Conservation (phyloP, 2,113 vertebrate species). For the western clawed frog (Xenopus tropicalis) region DNA sequence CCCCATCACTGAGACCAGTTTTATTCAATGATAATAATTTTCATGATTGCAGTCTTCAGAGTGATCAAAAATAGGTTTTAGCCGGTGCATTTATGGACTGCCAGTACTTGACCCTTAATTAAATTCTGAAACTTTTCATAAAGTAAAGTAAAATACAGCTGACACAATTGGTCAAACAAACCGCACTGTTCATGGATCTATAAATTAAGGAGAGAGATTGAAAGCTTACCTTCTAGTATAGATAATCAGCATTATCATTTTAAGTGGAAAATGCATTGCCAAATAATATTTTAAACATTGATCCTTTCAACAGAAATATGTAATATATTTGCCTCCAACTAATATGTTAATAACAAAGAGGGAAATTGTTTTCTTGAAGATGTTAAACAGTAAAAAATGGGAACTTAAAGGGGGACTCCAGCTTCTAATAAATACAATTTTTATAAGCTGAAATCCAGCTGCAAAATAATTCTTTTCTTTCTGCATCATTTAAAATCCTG, state of each 20-base stretch:
- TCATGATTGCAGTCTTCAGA: constrained; percentile 88
- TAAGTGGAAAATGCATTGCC: constrained; percentile 46
- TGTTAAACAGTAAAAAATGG: too few relatives aligned
- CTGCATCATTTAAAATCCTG: too few relatives aligned
- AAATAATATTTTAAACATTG: constrained; percentile 21
- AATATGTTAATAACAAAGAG: not conserved
- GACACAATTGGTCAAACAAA: constrained; percentile 74
- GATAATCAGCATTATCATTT: constrained; percentile 58
- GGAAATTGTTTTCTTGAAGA: too few relatives aligned
- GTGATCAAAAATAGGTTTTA: constrained; percentile 77
- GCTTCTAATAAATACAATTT: too few relatives aligned
- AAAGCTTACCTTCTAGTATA: constrained; percentile 65
- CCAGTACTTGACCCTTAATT: constrained; percentile 84
- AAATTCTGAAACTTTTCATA: constrained; percentile 83
- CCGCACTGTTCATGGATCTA: constrained; percentile 62
- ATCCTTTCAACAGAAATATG: not conserved
- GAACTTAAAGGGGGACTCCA: too few relatives aligned
- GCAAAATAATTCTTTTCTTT: too few relatives aligned
- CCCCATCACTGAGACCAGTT: constrained; percentile 76
- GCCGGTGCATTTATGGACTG: constrained; percentile 79
- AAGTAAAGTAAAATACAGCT: constrained; percentile 83
- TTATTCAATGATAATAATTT: constrained; percentile 88
- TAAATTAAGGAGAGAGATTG: constrained; percentile 70
- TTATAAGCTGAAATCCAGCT: too few relatives aligned
- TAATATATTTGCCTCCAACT: not conserved